phyloP scores from a whole-genome alignment of 2,113 vertebrate species.

The Charadrius vociferus region DNA sequence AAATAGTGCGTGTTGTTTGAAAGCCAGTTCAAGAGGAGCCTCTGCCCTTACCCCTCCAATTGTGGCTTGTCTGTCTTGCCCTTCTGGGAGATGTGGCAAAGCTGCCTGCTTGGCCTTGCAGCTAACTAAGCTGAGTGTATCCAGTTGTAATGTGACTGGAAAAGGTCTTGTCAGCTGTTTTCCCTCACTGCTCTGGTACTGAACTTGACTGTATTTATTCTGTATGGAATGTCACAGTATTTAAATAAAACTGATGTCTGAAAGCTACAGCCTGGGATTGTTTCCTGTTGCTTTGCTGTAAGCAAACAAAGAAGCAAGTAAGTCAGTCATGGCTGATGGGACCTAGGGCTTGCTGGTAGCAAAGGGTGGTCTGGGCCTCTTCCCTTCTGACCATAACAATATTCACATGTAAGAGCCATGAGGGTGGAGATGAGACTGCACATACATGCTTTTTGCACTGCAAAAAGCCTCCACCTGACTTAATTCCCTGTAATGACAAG shows the following conservation, averaged over 20 bases:
- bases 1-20: rapidly evolving
- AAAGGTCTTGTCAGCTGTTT: not conserved
- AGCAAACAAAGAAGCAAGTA: rapidly evolving
- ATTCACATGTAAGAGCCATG: rapidly evolving
- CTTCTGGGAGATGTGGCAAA: not conserved
- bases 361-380: not conserved
- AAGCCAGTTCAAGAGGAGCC: not conserved
- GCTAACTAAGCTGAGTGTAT: too few relatives aligned
- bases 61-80: not conserved
- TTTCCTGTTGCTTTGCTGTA: not conserved
- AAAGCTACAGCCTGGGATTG: not conserved
- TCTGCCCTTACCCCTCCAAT: not conserved
- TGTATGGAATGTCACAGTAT: not conserved
- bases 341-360: too few relatives aligned
- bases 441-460: too few relatives aligned
- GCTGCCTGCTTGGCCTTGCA: not conserved
- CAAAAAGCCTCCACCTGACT: rapidly evolving
- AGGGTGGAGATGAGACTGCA: rapidly evolving
- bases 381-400: rapidly evolving
- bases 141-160: rapidly evolving
- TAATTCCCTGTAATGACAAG: rapidly evolving
- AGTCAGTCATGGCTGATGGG: rapidly evolving
- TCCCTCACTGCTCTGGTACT: not conserved
- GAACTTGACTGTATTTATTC: not conserved
- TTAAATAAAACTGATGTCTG: not conserved